These are phyloP conservation scores for Drosophila sulfurigaster DNA, from an alignment of 1,140 invertebrate species.

Conservation along the genomic window DNA sequence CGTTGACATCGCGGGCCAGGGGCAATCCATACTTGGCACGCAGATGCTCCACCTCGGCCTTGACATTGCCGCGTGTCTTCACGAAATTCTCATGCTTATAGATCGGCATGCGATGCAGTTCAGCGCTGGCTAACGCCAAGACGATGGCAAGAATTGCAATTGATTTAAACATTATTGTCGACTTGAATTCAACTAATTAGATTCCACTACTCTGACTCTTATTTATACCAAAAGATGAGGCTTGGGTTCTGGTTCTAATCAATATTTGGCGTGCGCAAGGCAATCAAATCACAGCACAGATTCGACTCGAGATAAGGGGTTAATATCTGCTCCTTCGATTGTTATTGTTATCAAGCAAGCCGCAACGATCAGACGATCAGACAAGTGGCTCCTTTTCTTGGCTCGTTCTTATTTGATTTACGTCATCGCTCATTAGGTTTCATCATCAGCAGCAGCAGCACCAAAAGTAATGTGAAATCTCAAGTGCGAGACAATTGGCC, in stretches of 20 bases:
- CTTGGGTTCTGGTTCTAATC: constrained; percentile 9
- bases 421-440: constrained; percentile 21
- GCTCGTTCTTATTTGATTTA: neutral
- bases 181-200: constrained; percentile 65
- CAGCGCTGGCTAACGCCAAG: constrained; percentile 67
- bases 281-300: constrained; percentile 41
- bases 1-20: constrained; percentile 31
- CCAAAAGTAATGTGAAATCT: neutral
- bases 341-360: constrained; percentile 15
- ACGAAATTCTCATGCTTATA: constrained; percentile 70
- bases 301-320: constrained; percentile 24
- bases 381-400: neutral
- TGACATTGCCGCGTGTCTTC: constrained; percentile 66
- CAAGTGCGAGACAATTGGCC: constrained; percentile 18
- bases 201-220: neutral
- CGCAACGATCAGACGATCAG: neutral
- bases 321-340: constrained; percentile 16
- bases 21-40: constrained; percentile 62
- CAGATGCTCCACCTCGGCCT: constrained; percentile 62
- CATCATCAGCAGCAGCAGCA: neutral
- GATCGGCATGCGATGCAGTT: constrained; percentile 65
- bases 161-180: constrained; percentile 62
- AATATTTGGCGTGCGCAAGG: constrained; percentile 10
- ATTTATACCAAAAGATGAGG: constrained; percentile 57
- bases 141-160: constrained; percentile 51